These are phyloP conservation scores for Oncopodura yosiiana DNA, from an alignment of 1,140 invertebrate genomes.

Conservation along the genomic window DNA sequence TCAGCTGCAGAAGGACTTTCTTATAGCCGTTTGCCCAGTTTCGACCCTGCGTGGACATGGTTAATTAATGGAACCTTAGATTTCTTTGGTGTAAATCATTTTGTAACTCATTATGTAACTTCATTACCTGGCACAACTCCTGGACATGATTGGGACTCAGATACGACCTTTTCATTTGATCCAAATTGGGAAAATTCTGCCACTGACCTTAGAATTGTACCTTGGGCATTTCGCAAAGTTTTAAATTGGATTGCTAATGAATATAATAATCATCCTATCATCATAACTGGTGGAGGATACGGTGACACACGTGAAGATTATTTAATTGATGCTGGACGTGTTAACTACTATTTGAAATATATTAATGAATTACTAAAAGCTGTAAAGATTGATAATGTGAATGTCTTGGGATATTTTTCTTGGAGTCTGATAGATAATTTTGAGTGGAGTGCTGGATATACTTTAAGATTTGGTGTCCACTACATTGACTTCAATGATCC, in stretches of 20 bases:
- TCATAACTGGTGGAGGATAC: conserved; percentile 23
- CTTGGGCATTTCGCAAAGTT: conserved; percentile 35
- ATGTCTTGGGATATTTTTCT: conserved; percentile 17
- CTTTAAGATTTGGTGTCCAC: conserved; percentile 15
- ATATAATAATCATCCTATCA: conserved; percentile 16
- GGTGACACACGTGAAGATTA: neutral
- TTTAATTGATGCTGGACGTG: conserved; percentile 7
- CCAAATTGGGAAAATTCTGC: conserved; percentile 43
- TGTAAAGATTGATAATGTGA: conserved; percentile 3
- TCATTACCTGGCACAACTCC: conserved; percentile 2
- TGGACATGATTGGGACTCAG: conserved; percentile 7
- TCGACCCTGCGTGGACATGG: conserved; percentile 12
- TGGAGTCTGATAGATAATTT: conserved; percentile 26
- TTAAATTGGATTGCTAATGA: conserved; percentile 22
- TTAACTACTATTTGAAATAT: conserved; percentile 13
- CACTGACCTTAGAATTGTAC: conserved; percentile 39
- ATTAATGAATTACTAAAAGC: conserved; percentile 19
- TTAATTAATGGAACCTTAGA: conserved; percentile 36
- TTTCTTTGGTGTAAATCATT: conserved; percentile 44
- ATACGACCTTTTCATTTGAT: conserved; percentile 37
- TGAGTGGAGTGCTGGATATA: conserved; percentile 32
- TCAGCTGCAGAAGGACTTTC: conserved; percentile 20
- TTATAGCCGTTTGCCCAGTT: conserved; percentile 15
- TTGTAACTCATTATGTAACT: conserved; percentile 31
- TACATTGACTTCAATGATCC: conserved; percentile 10